Percentiles rank a stretch among this genome's conserved stretches.
These are phyloP conservation scores for Trichogramma dendrolimi DNA, from an alignment of 2,888 invertebrate genomes.

Conservation along the genomic window DNA sequence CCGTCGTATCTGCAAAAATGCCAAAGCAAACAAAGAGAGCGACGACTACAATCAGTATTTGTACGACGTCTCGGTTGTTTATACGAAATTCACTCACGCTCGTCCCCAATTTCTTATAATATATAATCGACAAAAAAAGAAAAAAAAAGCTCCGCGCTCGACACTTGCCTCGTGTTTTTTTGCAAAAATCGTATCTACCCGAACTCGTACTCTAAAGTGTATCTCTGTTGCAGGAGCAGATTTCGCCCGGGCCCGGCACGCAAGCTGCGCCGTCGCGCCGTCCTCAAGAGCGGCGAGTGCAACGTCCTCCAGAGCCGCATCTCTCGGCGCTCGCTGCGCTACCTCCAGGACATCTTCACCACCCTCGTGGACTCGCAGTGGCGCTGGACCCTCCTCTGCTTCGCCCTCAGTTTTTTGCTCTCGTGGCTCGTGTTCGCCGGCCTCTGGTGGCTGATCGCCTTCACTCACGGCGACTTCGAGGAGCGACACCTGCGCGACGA, in stretches of 20 bases:
- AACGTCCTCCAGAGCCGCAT: slow-evolving; percentile 89
- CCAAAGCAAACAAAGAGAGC: no score
- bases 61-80: not conserved
- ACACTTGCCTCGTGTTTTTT: not conserved
- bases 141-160: not conserved
- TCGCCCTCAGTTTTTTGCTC: slow-evolving; percentile 76
- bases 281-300: slow-evolving; percentile 94
- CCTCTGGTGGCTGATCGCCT: slow-evolving; percentile 87
- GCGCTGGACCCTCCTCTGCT: slow-evolving; percentile 87
- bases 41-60: no score
- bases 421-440: slow-evolving; percentile 87
- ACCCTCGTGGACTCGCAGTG: slow-evolving; percentile 88
- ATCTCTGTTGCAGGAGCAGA: slow-evolving; percentile 59
- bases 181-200: not conserved
- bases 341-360: slow-evolving; percentile 66
- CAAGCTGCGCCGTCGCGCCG: slow-evolving; percentile 75
- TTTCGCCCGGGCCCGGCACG: slow-evolving; percentile 66
- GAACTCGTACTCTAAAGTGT: not conserved
- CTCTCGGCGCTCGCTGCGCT: slow-evolving; percentile 73
- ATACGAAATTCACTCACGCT: not conserved
- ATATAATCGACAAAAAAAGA: not conserved
- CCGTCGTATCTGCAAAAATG: no score
- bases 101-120: not conserved
- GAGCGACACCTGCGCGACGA: slow-evolving; percentile 60
- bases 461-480: slow-evolving; percentile 82